Conservation (phyloP, 2,888 invertebrate genomes). For the Furcula furcula region DNA sequence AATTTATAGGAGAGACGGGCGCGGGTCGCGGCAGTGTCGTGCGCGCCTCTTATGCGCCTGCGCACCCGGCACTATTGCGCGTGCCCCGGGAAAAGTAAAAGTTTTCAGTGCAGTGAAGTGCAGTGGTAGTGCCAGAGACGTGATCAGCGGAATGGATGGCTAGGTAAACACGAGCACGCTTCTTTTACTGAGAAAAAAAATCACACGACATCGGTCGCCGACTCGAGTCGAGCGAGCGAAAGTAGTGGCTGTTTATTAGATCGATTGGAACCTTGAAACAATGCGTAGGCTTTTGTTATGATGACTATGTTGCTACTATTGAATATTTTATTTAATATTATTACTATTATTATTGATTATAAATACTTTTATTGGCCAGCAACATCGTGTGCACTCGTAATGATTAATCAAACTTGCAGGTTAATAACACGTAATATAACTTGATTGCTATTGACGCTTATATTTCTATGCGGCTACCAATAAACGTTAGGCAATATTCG, state of each 20-base stretch:
- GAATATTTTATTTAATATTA: slow-evolving; percentile 1
- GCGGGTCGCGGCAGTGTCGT: slow-evolving; percentile 54
- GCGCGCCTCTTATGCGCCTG: slow-evolving; percentile 36
- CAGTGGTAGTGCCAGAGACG: slow-evolving; percentile 42
- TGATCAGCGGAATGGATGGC: slow-evolving; percentile 63
- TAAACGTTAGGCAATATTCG: too few species aligned
- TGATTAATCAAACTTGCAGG: not conserved
- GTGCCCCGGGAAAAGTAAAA: slow-evolving; percentile 50
- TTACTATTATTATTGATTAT: too few species aligned
- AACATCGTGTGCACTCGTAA: not conserved
- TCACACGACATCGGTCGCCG: slow-evolving; percentile 34
- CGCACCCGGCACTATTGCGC: slow-evolving; percentile 25
- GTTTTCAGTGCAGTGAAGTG: slow-evolving; percentile 55
- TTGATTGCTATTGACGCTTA: too few species aligned
- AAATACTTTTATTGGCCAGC: too few species aligned
- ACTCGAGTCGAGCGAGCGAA: slow-evolving; percentile 30
- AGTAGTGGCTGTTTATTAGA: slow-evolving; percentile 26
- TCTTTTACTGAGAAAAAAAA: slow-evolving; percentile 29
- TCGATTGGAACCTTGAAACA: slow-evolving; percentile 26
- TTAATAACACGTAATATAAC: too few species aligned
- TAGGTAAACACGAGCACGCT: slow-evolving; percentile 41
- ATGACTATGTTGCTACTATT: not conserved
- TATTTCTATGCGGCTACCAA: too few species aligned
- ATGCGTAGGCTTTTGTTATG: slow-evolving; percentile 16
- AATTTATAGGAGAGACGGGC: slow-evolving; percentile 73